Percentiles rank a stretch among this genome's conserved stretches.
phyloP scores from a whole-genome alignment of 2,113 vertebrate genomes.

The Anolis carolinensis region DNA sequence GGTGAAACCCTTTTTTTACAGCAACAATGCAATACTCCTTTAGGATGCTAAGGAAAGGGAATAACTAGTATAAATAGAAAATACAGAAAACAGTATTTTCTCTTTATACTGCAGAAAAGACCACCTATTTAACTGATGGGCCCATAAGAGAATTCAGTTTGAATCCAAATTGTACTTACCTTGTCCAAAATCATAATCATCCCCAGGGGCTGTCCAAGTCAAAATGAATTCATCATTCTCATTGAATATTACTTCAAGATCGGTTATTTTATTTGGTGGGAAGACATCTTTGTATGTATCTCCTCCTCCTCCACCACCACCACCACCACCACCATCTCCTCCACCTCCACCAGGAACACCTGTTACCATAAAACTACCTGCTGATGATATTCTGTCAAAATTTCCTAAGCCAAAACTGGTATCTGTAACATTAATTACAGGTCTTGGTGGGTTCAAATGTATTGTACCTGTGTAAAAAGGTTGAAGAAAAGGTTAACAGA shows the following conservation, averaged over 20 bases:
- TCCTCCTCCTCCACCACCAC: no score
- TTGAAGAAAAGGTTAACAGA: no score
- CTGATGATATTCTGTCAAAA: slow-evolving; percentile 69
- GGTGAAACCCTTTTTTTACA: no score
- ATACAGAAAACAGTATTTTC: background rate
- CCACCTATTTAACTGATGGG: background rate
- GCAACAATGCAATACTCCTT: no score
- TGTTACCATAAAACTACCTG: slow-evolving; percentile 61
- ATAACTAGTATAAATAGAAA: background rate
- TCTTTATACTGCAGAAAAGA: background rate
- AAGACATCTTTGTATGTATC: no score
- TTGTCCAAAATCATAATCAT: slow-evolving; percentile 70
- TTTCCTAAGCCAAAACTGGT: slow-evolving; percentile 48
- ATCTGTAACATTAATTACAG: slow-evolving; percentile 50
- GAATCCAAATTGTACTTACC: slow-evolving; percentile 56
- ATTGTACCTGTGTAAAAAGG: no score
- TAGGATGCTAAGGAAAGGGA: background rate
- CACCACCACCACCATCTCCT: no score
- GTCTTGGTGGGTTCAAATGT: slow-evolving; percentile 38
- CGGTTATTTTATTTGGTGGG: slow-evolving; percentile 70
- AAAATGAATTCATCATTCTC: slow-evolving; percentile 53
- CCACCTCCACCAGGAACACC: slow-evolving; percentile 11
- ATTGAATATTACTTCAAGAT: slow-evolving; percentile 63
- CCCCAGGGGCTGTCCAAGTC: slow-evolving; percentile 76
- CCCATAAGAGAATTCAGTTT: background rate